Percentiles rank a stretch among this genome's conserved stretches.
phyloP scores from a whole-genome alignment of 2,113 vertebrate species.

The Cynopterus brachyotis region DNA sequence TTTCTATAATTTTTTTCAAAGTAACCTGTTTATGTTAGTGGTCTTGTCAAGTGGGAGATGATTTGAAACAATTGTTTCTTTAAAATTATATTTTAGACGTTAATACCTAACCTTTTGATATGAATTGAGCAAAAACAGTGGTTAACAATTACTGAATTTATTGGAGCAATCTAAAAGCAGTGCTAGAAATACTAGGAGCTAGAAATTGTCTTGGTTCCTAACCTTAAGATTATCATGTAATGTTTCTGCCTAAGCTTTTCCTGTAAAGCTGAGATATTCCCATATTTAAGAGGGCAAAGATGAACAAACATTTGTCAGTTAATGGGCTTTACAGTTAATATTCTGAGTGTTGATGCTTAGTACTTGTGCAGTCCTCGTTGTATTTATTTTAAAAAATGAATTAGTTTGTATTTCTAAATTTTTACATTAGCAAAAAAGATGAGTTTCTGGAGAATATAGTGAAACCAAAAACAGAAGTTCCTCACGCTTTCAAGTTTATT shows the following conservation, averaged over 20 bases:
- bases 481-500: neutral
- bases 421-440: slow-evolving; percentile 18
- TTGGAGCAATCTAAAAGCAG: neutral
- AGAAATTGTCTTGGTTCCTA: slow-evolving; percentile 21
- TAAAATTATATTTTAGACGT: slow-evolving; percentile 17
- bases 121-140: neutral
- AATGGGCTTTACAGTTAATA: neutral
- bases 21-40: neutral
- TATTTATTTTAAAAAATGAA: neutral
- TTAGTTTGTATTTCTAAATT: slow-evolving; percentile 31
- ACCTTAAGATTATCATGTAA: slow-evolving; percentile 21
- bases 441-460: neutral
- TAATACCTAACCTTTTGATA: slow-evolving; percentile 20
- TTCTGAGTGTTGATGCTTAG: neutral
- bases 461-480: slow-evolving; percentile 20
- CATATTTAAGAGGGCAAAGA: slow-evolving; percentile 21
- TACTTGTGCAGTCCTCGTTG: slow-evolving; percentile 26
- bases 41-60: neutral
- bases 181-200: slow-evolving; percentile 15
- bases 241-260: slow-evolving; percentile 13
- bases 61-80: slow-evolving; percentile 36
- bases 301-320: neutral
- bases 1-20: neutral
- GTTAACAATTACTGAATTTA: slow-evolving; percentile 43
- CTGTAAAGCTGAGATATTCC: slow-evolving; percentile 7